Base-by-base conservation (phyloP, 2,113 vertebrate species). In the Pluvialis apricaria region DNA sequence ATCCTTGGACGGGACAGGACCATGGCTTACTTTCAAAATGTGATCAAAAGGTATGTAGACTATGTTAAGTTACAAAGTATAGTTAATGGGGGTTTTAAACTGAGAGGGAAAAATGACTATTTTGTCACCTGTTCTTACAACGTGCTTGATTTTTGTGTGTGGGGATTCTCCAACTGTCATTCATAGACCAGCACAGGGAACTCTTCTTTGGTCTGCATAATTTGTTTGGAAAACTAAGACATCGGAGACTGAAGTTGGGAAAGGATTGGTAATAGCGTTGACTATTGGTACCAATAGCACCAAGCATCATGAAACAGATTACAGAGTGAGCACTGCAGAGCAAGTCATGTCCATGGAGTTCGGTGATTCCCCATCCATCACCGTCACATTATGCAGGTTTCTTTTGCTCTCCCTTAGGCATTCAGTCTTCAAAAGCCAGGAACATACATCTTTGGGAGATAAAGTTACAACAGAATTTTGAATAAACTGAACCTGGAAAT, bases 131-230 rank as follows among this genome's bases (percentile, higher is more conserved):
- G 17, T 55, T 86, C 34, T 40, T 42, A 17, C 19, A 47, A 42
- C 0, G 0, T 45, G 10, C 15, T 55, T 55, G n/a, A 32, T 2
- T 66, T 66, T 78, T 69, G 40, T n/a, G 3, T 45, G 10, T 22
- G 7, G 15, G 3, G 5, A 12, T 81, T 75, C 28, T 89, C 17
- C 1, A 3, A 1, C 36, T 49, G 38, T 47, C 64, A 49, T 29
- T 77, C 49, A 55, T 17, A 76, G 44, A 60, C 18, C 8, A 69
- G 32, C 31, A n/a, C 13, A 29, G 47, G 24, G 17, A 69, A 4
- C 13, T 81, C 40, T 58, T 36, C 38, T 85, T 26, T 93, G 26
- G 6, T 76, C 28, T 38, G 10, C 6, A 11, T 38, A 68, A 76
- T 65, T 71, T 84, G 8, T 60, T 73, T 65, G 58, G 38, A 62